Conservation (phyloP, 2,888 invertebrate genomes). For the Choreutis nemorana region DNA sequence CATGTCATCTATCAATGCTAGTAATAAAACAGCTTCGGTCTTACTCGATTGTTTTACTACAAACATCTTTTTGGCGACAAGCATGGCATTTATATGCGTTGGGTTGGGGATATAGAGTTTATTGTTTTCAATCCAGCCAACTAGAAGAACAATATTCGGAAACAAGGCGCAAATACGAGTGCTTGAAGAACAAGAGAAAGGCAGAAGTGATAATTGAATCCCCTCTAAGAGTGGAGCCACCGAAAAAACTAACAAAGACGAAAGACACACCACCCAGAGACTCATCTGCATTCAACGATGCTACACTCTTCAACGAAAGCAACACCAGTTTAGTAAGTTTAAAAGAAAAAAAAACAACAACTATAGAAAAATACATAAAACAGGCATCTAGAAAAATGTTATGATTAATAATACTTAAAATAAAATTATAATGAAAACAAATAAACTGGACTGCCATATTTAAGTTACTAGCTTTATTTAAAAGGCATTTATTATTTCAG, state of each 20-base stretch:
- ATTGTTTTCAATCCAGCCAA: slow-evolving; percentile 14
- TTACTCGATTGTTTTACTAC: slow-evolving; percentile 2
- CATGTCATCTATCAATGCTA: too few species aligned
- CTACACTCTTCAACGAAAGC: too few species aligned
- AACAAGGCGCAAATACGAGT: slow-evolving; percentile 17
- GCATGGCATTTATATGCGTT: background rate
- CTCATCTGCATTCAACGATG: too few species aligned
- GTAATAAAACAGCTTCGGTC: too few species aligned
- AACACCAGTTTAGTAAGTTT: too few species aligned
- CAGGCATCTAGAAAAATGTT: slow-evolving; percentile 1
- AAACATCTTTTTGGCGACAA: slow-evolving; percentile 1
- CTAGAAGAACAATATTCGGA: slow-evolving; percentile 19
- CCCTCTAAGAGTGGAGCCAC: too few species aligned
- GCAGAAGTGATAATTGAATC: too few species aligned
- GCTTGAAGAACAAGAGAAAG: slow-evolving; percentile 18
- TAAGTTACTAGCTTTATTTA: too few species aligned
- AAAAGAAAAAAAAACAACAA: background rate
- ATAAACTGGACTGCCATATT: too few species aligned
- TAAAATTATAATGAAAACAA: slow-evolving; percentile 19
- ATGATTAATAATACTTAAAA: slow-evolving; percentile 3
- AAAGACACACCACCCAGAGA: too few species aligned
- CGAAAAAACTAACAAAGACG: too few species aligned
- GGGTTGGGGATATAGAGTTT: slow-evolving; percentile 2
- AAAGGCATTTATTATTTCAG: too few species aligned
- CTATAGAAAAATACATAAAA: slow-evolving; percentile 1